A percentile compares a stretch with the other conserved stretches of the same genome.
phyloP scores from a whole-genome alignment of 2,888 invertebrate genomes.

The Volucella inanis region DNA sequence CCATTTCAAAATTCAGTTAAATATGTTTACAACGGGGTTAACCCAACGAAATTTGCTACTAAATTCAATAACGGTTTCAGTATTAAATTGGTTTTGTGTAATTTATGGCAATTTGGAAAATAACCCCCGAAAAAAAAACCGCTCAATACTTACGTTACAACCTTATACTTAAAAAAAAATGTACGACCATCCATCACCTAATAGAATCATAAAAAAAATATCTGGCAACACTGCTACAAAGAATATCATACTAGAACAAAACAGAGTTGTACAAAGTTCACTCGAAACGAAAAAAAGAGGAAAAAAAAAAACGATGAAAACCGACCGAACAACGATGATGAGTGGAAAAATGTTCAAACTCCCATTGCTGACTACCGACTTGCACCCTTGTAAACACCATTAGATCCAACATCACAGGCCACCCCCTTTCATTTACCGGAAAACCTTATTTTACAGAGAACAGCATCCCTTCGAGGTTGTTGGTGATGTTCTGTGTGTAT shows the following conservation, averaged over 20 bases:
- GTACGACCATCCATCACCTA: not conserved
- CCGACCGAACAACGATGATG: too few species aligned
- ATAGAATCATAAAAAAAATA: not conserved
- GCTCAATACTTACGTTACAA: not conserved
- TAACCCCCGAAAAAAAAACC: not conserved
- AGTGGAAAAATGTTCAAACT: too few species aligned
- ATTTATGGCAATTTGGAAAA: too few species aligned
- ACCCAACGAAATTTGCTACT: too few species aligned
- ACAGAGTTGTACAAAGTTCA: conserved; percentile 33
- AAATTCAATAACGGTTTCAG: too few species aligned
- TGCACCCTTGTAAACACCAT: conserved; percentile 40
- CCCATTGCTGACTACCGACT: not conserved
- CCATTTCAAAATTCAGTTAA: too few species aligned
- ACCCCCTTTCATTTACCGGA: not conserved
- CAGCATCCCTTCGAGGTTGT: not conserved
- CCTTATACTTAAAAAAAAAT: not conserved
- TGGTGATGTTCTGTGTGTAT: too few species aligned
- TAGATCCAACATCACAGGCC: conserved; percentile 20
- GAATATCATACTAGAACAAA: conserved; percentile 11
- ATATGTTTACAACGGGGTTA: too few species aligned
- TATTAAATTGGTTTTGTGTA: too few species aligned
- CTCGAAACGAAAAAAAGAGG: conserved; percentile 42
- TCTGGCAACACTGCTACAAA: conserved; percentile 20
- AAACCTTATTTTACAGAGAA: not conserved
- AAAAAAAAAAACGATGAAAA: not conserved